Evolutionary conservation across 2,113 vertebrate species (phyloP), one percentile per base, ranked within the genome.

Genomic region (Albula glossodonta): DNA sequence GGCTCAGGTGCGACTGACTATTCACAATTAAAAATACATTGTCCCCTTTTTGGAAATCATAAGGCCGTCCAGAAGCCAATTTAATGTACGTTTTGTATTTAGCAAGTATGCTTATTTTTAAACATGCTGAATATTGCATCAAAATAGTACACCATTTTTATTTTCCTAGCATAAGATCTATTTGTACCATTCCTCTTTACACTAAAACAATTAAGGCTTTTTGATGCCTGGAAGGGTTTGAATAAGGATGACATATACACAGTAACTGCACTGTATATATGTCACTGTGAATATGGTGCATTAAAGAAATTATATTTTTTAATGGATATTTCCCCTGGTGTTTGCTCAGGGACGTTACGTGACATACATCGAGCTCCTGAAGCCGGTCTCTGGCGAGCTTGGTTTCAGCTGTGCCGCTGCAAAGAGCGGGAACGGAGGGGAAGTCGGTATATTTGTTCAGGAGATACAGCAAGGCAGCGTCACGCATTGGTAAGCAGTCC

Each of bases 371-470:
- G 96, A 97, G 10, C 95, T 97, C 87, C 83, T 88, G 81, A 97
- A 97, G 82, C 94, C 95, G 77, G 3, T 90, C 2, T 94, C 92
- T 88, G 96, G 96, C 84, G 94, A 95, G 66, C 93, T 97, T 19
- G 97, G 97, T 3, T 97, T 97, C 89, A 97, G 96, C 88, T 96
- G 97, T 0, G 96, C 97, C 70, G 96, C 96, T 51, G 91, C 97
- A 10, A 94, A 95, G 87, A 97, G 96, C 85, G 96, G 97, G 87
- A 94, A 97, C 89, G 92, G 91, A 51, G 96, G 96, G 83, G 96
- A 97, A 77, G 92, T 96, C 81, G 97, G 97, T 63, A 97, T 97
- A 92, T 97, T 97, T 91, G 94, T 97, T 11, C 96, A 97, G 88
- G 96, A 97, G 88, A 96, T 97, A 80, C 96, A 96, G 81, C 93